Evolutionary conservation across 2,113 vertebrate species (phyloP), one percentile per base, ranked within the genome.

Genomic region (Larimichthys crocea): DNA sequence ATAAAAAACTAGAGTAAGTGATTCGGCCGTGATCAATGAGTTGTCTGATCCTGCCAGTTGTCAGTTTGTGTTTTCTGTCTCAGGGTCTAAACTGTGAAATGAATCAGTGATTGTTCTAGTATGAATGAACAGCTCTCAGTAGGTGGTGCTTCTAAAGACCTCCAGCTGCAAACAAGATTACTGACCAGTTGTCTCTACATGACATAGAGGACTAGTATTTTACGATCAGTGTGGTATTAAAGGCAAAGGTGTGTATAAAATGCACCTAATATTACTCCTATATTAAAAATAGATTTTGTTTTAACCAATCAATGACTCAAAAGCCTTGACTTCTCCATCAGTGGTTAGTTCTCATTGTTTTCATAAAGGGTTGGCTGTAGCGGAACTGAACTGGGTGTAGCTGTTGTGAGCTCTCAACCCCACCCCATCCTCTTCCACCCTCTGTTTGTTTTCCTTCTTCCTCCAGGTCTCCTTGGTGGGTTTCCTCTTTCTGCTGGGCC

Each of bases 381-480:
- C 90, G 92, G 93, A 94, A 91, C 88, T 90, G 80, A 86, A 79
- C 81, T 84, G 94, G 93, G 94, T 84, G 93, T 93, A 90, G 86
- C 83, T 92, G 83, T 87, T 89, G 86, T 83, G 69, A 75, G 80
- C 89, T 62, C 57, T 24, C 85, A 24, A 86, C 88, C 74, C 81
- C 89, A 83, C 90, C 90, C 88, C 88, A 94, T 91, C 93, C 93
- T 90, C 91, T 93, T 92, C 92, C 90, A 88, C 71, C 83, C 84
- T 92, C 68, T 94, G 88, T 95, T 94, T 94, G 90, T 95, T 91
- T 92, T 92, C 50, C 80, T 74, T 92, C 94, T 90, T 90, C 91
- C 63, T 93, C 82, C 86, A 99, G 98, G 98, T 99, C 79, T 99
- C 98, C 86, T 95, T 99, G 90, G 97, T 99, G 87, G 98, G 98